Conservation (phyloP, 2,113 vertebrate genomes). For the Boulengeromyrus knoepffleri region DNA sequence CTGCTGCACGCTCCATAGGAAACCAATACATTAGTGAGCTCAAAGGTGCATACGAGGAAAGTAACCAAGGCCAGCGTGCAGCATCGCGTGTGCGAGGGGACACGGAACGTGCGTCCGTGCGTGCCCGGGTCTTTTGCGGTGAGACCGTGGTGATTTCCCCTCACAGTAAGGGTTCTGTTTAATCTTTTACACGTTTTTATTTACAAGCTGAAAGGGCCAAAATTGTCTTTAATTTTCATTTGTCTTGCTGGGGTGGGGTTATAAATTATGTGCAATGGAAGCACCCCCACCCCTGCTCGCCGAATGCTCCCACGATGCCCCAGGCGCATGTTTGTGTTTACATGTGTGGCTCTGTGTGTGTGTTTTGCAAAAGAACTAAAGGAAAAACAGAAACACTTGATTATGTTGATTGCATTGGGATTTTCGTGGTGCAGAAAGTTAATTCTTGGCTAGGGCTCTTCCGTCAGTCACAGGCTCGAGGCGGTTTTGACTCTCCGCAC, state of each 20-base stretch:
- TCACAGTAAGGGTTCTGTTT: neutral
- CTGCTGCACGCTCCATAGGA: neutral
- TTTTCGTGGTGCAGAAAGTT: neutral
- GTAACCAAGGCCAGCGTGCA: neutral
- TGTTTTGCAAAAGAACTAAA: neutral
- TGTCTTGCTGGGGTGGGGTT: neutral
- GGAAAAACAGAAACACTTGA: neutral
- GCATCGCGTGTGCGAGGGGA: neutral
- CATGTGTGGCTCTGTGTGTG: neutral
- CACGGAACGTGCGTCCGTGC: neutral
- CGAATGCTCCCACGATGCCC: neutral
- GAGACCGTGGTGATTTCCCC: neutral
- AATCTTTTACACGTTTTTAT: neutral
- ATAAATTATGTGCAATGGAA: neutral
- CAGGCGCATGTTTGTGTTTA: neutral
- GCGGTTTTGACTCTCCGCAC: neutral
- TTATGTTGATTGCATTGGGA: neutral
- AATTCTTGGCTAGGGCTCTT: neutral
- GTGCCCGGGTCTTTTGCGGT: neutral
- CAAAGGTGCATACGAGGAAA: neutral
- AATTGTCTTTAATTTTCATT: neutral
- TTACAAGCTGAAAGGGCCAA: neutral
- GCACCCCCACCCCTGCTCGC: neutral
- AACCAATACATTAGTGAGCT: conserved; percentile 3
- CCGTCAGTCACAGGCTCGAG: neutral